These are phyloP conservation scores for Otus sunia DNA, from an alignment of 2,113 vertebrate species.

Conservation along the genomic window DNA sequence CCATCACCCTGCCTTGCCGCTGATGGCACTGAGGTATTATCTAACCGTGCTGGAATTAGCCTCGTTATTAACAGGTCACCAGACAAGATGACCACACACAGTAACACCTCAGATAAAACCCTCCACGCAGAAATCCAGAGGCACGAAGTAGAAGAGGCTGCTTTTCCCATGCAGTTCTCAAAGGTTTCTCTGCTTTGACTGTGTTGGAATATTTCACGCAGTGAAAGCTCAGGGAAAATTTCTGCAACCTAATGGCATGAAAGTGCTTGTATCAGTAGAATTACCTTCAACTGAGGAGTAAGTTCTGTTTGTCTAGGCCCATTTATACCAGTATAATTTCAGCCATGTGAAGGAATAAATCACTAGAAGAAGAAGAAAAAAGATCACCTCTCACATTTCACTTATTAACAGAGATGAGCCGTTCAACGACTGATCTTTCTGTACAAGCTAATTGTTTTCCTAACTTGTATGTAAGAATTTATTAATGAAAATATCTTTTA, in stretches of 20 bases:
- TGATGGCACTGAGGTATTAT: not conserved
- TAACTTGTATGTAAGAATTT: not conserved
- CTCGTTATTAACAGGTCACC: not conserved
- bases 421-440: not conserved
- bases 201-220: not conserved
- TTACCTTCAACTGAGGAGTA: not conserved
- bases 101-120: not conserved
- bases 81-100: not conserved
- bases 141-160: not conserved
- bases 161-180: too few relatives aligned
- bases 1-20: not conserved
- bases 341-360: not conserved
- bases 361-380: not conserved
- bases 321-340: not conserved
- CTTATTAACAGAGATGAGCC: not conserved
- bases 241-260: not conserved
- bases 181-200: not conserved
- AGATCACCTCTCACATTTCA: not conserved
- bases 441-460: not conserved
- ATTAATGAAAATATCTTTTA: not conserved
- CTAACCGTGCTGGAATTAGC: not conserved
- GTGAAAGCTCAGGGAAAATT: not conserved
- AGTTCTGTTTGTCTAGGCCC: not conserved
- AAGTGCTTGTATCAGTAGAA: not conserved
- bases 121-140: not conserved